Conservation (phyloP, 2,888 invertebrate genomes). For the Acleris literana region DNA sequence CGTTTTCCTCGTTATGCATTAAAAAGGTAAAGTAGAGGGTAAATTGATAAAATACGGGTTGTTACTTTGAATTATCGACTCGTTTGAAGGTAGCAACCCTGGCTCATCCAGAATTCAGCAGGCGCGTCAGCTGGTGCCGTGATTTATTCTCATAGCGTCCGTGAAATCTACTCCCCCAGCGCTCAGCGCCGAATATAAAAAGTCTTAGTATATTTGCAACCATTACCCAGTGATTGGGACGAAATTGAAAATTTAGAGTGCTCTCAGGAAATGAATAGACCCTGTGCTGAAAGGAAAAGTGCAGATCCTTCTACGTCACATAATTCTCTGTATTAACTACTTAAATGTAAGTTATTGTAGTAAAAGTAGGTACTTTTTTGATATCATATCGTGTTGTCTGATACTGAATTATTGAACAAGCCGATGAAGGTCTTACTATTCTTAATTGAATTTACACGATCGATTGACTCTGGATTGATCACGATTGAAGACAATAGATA, state of each 20-base stretch:
- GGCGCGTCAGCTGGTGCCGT: conserved; percentile 68
- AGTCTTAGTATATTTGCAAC: conserved; percentile 41
- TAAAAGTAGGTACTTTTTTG: no score
- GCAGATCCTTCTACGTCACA: neutral
- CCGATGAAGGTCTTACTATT: conserved; percentile 32
- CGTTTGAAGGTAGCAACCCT: conserved; percentile 48
- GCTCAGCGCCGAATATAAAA: conserved; percentile 36
- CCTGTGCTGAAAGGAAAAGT: conserved; percentile 20
- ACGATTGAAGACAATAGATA: conserved; percentile 21
- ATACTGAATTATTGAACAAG: conserved; percentile 13
- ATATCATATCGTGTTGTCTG: no score
- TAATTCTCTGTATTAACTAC: neutral
- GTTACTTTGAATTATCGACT: conserved; percentile 42
- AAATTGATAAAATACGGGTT: conserved; percentile 41
- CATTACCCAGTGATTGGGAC: conserved; percentile 44
- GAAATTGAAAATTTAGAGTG: conserved; percentile 39
- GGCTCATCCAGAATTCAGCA: conserved; percentile 69
- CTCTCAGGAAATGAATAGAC: conserved; percentile 17
- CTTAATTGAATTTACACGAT: conserved; percentile 43
- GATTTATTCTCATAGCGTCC: conserved; percentile 68
- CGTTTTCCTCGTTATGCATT: conserved; percentile 29
- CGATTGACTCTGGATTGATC: conserved; percentile 25
- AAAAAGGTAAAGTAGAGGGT: conserved; percentile 30
- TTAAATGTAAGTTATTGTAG: no score
- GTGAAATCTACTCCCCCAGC: conserved; percentile 52